Evolutionary conservation across 2,113 vertebrate genomes (phyloP).

Genomic region (Leucoraja erinaceus): DNA sequence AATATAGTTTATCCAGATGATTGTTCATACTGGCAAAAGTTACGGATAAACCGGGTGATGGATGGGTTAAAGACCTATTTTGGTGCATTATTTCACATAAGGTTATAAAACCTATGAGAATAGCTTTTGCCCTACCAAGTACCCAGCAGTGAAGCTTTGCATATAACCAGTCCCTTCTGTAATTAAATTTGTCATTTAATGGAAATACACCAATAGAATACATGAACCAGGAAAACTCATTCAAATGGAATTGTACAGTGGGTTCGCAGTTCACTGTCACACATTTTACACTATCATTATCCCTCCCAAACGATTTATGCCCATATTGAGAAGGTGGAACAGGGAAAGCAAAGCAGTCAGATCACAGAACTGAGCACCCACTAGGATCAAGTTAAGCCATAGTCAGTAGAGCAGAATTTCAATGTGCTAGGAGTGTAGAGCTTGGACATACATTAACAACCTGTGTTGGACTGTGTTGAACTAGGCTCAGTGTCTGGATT

Average conservation of each 20-base stretch:
- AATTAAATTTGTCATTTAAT: neutral
- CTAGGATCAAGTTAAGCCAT: neutral
- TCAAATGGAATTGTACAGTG: neutral
- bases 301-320: neutral
- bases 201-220: neutral
- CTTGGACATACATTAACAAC: neutral
- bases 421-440: neutral
- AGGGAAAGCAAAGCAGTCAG: neutral
- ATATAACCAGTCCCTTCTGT: neutral
- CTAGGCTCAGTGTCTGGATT: too few species aligned
- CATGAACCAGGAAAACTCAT: neutral
- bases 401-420: neutral
- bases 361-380: neutral
- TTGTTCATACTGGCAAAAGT: conserved; percentile 1
- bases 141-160: neutral
- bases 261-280: neutral
- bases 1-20: conserved; percentile 2
- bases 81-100: conserved; percentile 1
- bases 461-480: too few species aligned
- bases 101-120: neutral
- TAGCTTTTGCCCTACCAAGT: neutral
- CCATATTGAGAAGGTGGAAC: neutral
- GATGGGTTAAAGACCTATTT: conserved; percentile 23
- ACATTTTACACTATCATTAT: neutral
- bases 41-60: neutral